Base-by-base conservation (phyloP, 2,888 invertebrate genomes). In the Cephus runcator region DNA sequence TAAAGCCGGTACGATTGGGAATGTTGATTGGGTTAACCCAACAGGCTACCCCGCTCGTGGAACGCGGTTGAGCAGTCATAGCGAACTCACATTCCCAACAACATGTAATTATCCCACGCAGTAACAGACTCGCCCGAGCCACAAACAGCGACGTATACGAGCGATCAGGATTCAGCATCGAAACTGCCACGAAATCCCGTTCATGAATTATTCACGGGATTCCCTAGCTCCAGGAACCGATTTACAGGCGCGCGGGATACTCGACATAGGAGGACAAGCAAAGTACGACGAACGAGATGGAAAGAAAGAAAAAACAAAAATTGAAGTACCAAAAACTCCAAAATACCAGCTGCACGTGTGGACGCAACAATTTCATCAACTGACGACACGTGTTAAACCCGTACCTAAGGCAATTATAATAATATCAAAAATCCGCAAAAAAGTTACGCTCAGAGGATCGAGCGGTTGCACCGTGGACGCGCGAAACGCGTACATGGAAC, bases 31-130 rank as follows among this genome's bases (percentile, higher is more conserved):
- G 71, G 71, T 71, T 71, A 71, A 34, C 71, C 71, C 23, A 3
- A 71, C 31, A 34, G 71, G 23, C 34, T 71, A 12, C 71, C 71
- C 4, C 11, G 30, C 9, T 15, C 34, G 71, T 15, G 71, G 6
- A 34, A 12, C 71, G 79, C 76, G 80, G 74, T 75, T 77, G 73
- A 71, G 74, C 75, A 36, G 77, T 76, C 77, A 78, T 79, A 76
- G 81, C 76, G 80, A 81, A 82, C 77, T 81, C 80, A 78, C 80
- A 82, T 82, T 82, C 77, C 79, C 77, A 36, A 30, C 73, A 78
- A 68, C 78, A 35, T 71, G 78, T 78, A 78, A 78, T 78, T 78
- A 75, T 73, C 75, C 78, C 75, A 69, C 75, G 69, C 68, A 75
- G 56, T 35, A 68, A 31, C 33, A 31, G 71, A n/a, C 71, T 34